Base-by-base conservation (phyloP, 1,140 invertebrate species). In the Camponotus floridanus region DNA sequence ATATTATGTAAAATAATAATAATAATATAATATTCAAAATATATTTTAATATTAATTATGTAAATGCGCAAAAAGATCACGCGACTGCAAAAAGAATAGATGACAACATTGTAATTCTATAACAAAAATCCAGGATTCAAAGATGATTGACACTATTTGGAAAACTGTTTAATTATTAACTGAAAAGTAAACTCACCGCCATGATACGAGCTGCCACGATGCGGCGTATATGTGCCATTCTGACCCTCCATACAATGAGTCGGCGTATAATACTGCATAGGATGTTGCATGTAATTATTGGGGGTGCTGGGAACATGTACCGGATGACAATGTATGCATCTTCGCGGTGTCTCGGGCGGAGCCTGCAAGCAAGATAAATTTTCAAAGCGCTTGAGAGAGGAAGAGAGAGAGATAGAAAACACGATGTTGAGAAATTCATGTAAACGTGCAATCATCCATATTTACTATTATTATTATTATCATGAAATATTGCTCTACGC, bases 241-340 rank as follows among this genome's bases (percentile, higher is more conserved):
- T 91, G 90, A 33, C 89, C 86, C 61, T 94, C 92, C 33, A 91
- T 86, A 76, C 91, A 94, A 84, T 94, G 94, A 84, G 87, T 94
- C 73, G 94, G 92, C 83, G 94, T 94, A 78, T 94, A 94, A 89
- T 94, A 94, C 86, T 94, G 92, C 88, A 92, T 90, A 21, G 91
- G 92, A 79, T 93, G 93, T 74, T 93, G 93, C 45, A 91, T 87
- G 87, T 93, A 94, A 93, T 92, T 94, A 86, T 86, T 94, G 55
- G 92, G 92, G 21, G 92, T 93, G 79, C 84, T 91, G 42, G 91
- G 78, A 39, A 90, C 89, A 80, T 93, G 93, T 83, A 94, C 83
- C 8, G 93, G 93, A 86, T 94, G 93, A 88, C 94, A 95, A 87
- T 94, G 92, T 81, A 92, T 91, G 86, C 94, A 94, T 91, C 94